phyloP scores from a whole-genome alignment of 1,140 invertebrate genomes.

The Patella vulgata region DNA sequence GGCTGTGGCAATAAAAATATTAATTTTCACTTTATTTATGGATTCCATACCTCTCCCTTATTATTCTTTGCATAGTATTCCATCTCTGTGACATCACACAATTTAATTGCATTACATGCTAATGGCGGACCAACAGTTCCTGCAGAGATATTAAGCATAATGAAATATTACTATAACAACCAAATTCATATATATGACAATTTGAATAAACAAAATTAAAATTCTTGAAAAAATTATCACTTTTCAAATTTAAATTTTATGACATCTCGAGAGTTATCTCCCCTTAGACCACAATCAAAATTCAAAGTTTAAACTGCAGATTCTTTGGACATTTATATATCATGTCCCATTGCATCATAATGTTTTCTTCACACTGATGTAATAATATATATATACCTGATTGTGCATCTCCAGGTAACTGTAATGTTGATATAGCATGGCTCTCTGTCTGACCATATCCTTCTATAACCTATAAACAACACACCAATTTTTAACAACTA shows the following conservation, averaged over 20 bases:
- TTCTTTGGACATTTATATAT: no score
- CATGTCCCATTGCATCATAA: no score
- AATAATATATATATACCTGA: constrained; percentile 72
- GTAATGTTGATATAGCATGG: constrained; percentile 90
- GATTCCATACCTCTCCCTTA: constrained; percentile 64
- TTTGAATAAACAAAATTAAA: not conserved
- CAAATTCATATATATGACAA: not conserved
- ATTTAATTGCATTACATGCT: constrained; percentile 90
- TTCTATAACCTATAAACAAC: constrained; percentile 71
- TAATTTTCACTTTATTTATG: no score
- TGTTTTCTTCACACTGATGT: no score
- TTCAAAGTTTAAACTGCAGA: no score
- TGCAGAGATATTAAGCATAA: no score
- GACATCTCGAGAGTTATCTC: no score
- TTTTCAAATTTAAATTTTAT: not conserved
- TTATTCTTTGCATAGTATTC: constrained; percentile 83
- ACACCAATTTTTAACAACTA: no score
- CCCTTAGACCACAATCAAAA: no score
- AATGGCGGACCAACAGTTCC: constrained; percentile 92
- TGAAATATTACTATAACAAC: constrained; percentile 5
- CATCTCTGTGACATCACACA: constrained; percentile 98
- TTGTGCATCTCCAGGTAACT: constrained; percentile 88
- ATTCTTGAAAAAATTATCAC: not conserved
- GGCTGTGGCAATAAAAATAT: no score
- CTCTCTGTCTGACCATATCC: constrained; percentile 99